These are phyloP conservation scores for Amphibalanus amphitrite DNA, from an alignment of 1,140 invertebrate species.

Conservation along the genomic window DNA sequence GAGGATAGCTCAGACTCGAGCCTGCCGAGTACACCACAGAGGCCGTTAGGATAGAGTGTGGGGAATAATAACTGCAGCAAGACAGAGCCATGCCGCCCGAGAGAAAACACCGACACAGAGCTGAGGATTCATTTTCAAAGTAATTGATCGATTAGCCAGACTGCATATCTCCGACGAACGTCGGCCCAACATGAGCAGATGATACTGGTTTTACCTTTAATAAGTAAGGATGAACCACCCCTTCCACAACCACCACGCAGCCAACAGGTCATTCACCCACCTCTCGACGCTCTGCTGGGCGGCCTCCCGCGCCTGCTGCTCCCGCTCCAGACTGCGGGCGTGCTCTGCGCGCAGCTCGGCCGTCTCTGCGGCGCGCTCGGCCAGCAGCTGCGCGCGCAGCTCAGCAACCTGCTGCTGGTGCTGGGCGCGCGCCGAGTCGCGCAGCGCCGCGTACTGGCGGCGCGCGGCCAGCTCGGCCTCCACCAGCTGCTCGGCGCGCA, in stretches of 20 bases:
- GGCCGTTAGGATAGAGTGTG: too few relatives aligned
- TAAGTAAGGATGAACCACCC: too few relatives aligned
- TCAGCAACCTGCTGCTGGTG: background rate
- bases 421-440: background rate
- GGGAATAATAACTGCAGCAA: too few relatives aligned
- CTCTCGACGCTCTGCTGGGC: background rate
- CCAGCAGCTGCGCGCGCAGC: background rate
- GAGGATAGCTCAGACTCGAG: background rate
- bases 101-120: too few relatives aligned
- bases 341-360: background rate
- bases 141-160: too few relatives aligned
- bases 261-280: too few relatives aligned
- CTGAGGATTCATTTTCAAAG: too few relatives aligned
- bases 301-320: background rate
- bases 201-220: background rate
- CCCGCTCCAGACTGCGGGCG: background rate
- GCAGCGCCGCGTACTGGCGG: background rate
- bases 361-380: background rate
- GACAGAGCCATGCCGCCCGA: too few relatives aligned
- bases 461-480: background rate
- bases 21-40: background rate
- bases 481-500: background rate
- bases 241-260: too few relatives aligned
- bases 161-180: too few relatives aligned
- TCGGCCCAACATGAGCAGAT: background rate